These are phyloP conservation scores for Heteronetta atricapilla DNA, from an alignment of 2,113 vertebrate genomes.

Conservation along the genomic window DNA sequence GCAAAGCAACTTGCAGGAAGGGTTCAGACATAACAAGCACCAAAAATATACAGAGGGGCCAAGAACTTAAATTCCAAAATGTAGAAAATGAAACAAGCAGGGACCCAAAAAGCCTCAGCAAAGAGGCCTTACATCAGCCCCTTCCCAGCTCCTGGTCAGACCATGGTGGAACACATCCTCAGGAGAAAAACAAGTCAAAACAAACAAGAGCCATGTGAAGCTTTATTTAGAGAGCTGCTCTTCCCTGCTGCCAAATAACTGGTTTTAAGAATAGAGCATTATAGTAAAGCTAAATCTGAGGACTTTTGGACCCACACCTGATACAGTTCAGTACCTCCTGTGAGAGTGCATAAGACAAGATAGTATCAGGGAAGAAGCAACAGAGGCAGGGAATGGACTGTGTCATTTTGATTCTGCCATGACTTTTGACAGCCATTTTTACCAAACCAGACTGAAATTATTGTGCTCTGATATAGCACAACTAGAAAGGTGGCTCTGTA, in stretches of 20 bases:
- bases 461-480: neutral
- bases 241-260: neutral
- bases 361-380: neutral
- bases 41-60: neutral
- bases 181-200: neutral
- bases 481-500: neutral
- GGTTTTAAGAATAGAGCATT: neutral
- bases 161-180: fast-evolving
- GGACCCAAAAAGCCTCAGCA: neutral
- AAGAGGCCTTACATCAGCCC: neutral
- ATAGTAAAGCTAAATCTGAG: neutral
- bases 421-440: neutral
- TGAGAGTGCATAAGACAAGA: neutral
- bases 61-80: neutral
- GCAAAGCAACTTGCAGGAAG: neutral
- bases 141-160: neutral
- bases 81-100: neutral
- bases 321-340: neutral
- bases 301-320: neutral
- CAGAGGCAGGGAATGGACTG: neutral
- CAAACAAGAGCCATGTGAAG: neutral
- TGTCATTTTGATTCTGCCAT: fast-evolving
- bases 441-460: neutral
- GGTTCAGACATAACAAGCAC: neutral
- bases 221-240: neutral